Evolutionary conservation across 2,797 vertebrate genomes (phyloP).

Genomic region (Acestrorhynchus altus): DNA sequence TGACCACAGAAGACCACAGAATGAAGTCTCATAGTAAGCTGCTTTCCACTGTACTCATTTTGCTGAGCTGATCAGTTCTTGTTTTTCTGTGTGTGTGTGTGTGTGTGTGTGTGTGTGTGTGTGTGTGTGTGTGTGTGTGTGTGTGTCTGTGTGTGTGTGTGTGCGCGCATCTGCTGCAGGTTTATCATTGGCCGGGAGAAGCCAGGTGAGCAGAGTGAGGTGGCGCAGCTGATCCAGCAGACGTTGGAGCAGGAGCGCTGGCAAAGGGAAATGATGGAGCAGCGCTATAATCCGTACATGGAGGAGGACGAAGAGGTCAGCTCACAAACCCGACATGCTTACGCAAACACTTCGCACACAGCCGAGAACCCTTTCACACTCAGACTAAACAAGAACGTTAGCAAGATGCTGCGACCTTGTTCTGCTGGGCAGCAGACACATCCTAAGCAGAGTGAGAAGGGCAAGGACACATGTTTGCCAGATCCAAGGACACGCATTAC

Average conservation of each 20-base stretch:
- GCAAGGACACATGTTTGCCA: background rate
- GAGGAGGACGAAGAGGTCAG: constrained; percentile 86
- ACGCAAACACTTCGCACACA: constrained; percentile 1
- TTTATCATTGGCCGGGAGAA: constrained; percentile 96
- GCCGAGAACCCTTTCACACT: constrained; percentile 12
- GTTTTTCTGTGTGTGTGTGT: background rate
- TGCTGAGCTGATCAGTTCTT: constrained; percentile 21
- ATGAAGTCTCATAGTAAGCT: background rate
- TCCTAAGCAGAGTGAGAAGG: background rate
- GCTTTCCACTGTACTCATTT: background rate
- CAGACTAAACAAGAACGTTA: constrained; percentile 18
- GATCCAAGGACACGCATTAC: background rate
- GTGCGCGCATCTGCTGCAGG: constrained; percentile 70
- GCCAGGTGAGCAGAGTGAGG: constrained; percentile 96
- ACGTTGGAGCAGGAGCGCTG: constrained; percentile 97
- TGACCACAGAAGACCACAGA: background rate
- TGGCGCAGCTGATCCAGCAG: constrained; percentile 97
- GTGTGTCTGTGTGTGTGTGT: constrained; percentile 20
- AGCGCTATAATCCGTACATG: constrained; percentile 92
- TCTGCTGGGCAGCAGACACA: background rate
- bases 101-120: constrained; percentile 19
- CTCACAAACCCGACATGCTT: background rate
- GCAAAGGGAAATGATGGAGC: constrained; percentile 98
- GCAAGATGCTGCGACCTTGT: constrained; percentile 12
- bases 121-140: background rate